Conservation (phyloP, 2,888 invertebrate genomes). For the Horisme vitalbata region DNA sequence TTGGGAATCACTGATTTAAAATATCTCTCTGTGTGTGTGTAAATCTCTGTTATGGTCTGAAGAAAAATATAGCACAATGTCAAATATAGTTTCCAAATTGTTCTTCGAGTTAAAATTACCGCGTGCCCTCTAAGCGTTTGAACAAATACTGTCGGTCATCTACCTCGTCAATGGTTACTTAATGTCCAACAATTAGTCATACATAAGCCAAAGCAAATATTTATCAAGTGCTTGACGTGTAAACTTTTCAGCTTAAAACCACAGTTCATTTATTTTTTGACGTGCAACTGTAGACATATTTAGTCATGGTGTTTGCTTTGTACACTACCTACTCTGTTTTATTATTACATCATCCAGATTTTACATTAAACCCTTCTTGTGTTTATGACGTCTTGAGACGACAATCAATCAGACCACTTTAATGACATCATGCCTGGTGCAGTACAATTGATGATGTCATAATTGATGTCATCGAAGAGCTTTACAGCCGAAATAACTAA, state of each 20-base stretch:
- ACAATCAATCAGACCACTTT: background rate
- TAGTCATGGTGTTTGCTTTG: conserved; percentile 40
- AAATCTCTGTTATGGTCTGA: no score
- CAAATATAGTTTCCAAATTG: conserved; percentile 25
- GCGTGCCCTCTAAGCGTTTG: conserved; percentile 52
- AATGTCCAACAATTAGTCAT: conserved; percentile 72
- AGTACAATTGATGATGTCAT: conserved; percentile 5
- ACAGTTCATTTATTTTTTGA: conserved; percentile 45
- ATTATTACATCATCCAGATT: conserved; percentile 39
- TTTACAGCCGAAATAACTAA: conserved; percentile 2
- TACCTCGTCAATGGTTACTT: conserved; percentile 71
- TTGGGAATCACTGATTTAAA: no score
- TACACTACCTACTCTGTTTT: conserved; percentile 28
- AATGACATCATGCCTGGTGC: conserved; percentile 20
- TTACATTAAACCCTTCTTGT: conserved; percentile 16
- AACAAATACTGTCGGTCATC: conserved; percentile 71
- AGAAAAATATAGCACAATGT: conserved; percentile 5
- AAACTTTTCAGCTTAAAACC: conserved; percentile 54
- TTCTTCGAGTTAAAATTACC: conserved; percentile 55
- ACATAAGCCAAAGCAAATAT: conserved; percentile 60
- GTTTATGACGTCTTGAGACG: conserved; percentile 3
- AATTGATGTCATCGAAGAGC: conserved; percentile 7
- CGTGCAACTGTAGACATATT: conserved; percentile 36
- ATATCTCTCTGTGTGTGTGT: no score
- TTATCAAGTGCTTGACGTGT: conserved; percentile 53